Evolutionary conservation across 2,888 invertebrate genomes (phyloP).

Genomic region (Sympetrum striolatum): DNA sequence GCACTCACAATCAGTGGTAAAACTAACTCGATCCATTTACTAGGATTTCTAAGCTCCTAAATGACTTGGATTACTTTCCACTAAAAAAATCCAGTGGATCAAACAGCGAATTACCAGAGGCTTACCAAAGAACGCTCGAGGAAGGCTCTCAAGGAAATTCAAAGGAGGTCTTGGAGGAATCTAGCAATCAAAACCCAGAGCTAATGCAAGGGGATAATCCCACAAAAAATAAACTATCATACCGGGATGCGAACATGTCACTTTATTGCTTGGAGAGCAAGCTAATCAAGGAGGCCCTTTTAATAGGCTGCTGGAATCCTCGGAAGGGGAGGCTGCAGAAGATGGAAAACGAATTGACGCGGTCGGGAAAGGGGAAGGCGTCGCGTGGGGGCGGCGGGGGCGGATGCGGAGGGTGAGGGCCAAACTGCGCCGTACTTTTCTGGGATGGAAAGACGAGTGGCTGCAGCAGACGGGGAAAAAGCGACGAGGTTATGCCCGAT

Average conservation of each 20-base stretch:
- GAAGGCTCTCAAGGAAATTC: too few relatives aligned
- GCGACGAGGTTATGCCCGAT: background rate
- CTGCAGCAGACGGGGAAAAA: background rate
- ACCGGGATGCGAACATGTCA: background rate
- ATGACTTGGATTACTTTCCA: too few relatives aligned
- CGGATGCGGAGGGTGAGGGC: background rate
- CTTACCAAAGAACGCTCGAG: too few relatives aligned
- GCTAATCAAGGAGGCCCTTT: background rate
- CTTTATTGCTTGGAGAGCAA: background rate
- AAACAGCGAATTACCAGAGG: too few relatives aligned
- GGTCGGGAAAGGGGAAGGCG: background rate
- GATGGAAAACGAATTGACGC: conserved; percentile 17
- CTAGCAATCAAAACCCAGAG: background rate
- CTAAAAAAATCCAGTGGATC: too few relatives aligned
- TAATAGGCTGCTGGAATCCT: background rate
- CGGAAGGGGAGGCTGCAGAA: too few relatives aligned
- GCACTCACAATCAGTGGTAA: too few relatives aligned
- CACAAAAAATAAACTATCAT: background rate
- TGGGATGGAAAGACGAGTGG: background rate
- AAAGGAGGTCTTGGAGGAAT: background rate
- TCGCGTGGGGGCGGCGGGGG: background rate
- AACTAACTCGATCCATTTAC: too few relatives aligned
- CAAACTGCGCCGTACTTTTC: background rate
- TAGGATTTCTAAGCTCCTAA: too few relatives aligned
- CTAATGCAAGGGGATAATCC: background rate